Base-by-base conservation (phyloP, 2,113 vertebrate species). In the Chaetops frenatus region DNA sequence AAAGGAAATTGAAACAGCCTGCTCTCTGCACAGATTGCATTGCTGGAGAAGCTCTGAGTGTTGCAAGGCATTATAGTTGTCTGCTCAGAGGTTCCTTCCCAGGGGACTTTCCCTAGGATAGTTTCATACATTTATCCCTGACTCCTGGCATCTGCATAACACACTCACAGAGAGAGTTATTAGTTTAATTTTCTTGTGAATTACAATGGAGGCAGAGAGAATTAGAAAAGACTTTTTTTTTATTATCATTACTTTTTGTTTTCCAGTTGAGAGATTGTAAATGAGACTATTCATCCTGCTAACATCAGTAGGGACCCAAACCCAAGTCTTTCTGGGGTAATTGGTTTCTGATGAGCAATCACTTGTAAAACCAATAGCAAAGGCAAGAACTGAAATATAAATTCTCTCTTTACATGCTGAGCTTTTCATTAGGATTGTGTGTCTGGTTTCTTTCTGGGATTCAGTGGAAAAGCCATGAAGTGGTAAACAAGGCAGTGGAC, bases 181-280 rank as follows among this genome's bases (percentile, higher is more conserved):
- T 96, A 95, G 94, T 97, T 97, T 97, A 97, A 97, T 97, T 96
- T 97, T 95, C 91, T 89, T 94, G 80, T 96, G 95, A 97, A 95
- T 97, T 96, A 96, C 90, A 95, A 92, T 54, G 81, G 83, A 81
- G 92, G 62, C 80, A 83, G 45, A 91, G 90, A 97, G 80, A 96
- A 95, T 93, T 88, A 94, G 80, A 88, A 94, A 84, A 86, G 9
- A 60, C 71, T 88, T 73, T 62, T 62, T 61, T 57, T n/a, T 91
- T 82, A 85, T 95, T 93, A 86, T 92, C 86, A 95, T 94, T 93
- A 88, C 86, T 93, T 96, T 97, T 93, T 96, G 92, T 96, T 96
- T 97, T 95, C 93, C 93, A 97, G 83, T 95, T 91, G 92, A 95
- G 94, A 96, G 93, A 67, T 44, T 94, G 95, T 93, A 97, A 97